Evolutionary conservation across 1,140 invertebrate species (phyloP), one percentile per base, ranked within the genome.

Genomic region (Saccostrea cuccullata): DNA sequence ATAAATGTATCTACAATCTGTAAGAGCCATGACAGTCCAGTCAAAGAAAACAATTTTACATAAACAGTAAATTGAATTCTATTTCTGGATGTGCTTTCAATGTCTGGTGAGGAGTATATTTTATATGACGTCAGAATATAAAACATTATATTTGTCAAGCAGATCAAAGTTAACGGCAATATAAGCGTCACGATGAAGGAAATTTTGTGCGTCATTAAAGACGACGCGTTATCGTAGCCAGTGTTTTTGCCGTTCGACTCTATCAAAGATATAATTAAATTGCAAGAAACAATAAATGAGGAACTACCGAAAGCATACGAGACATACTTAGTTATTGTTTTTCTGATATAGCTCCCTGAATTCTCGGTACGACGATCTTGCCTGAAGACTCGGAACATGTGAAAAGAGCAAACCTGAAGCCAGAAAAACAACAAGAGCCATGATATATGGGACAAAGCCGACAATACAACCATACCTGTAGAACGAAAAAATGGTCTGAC

Each of bases 391-490:
- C 82, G 40, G 20, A 23, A 84, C 40, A 84, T 55, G 30, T 84
- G 82, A 84, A 84, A 55, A n/a, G 82, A 84, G 23, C 82, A 84
- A 8, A 84, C n/a, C 9, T 84, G 40, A 20, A 84, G 55, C 40
- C 55, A 55, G 4, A n/a, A 8, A 26, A 84, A 84, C 11, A 23
- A 13, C 4, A 20, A 55, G 8, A 84, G 30, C 82, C 82, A 84
- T 94, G 98, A 97, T 96, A 98, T 98, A 94, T 98, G 98, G 96
- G 98, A 98, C 90, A 96, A 95, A 86, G 97, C 96, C 83, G 97
- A 97, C 96, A 97, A 91, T 0, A 91, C 86, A 23, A 93, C 88
- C 87, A 96, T 96, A 4, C 94, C 70, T 0, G 84, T 70, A 4
- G 87, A 82, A n/a, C 60, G 55, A 17, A 83, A 26, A 17, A 47